phyloP scores from a whole-genome alignment of 2,113 vertebrate species.

The Emydura subglobosa region DNA sequence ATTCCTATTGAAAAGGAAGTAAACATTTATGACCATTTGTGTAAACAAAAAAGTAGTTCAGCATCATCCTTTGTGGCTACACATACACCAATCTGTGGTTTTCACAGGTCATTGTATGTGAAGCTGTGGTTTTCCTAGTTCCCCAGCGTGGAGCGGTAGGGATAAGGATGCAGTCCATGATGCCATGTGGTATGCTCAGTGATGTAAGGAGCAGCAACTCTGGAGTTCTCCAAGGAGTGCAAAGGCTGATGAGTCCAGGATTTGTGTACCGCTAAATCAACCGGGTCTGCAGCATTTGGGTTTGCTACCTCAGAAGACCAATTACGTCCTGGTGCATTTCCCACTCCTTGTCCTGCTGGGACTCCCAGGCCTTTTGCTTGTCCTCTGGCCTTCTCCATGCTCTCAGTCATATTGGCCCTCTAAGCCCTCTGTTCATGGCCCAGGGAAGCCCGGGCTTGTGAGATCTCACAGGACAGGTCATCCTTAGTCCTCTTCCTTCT shows the following conservation, averaged over 20 bases:
- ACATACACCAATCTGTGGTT: background rate
- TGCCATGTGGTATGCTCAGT: background rate
- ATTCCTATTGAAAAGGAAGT: no score
- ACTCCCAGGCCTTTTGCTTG: background rate
- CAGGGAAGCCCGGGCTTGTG: background rate
- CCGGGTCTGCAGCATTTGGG: background rate
- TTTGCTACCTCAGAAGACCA: background rate
- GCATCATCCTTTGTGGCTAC: background rate
- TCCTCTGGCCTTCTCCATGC: background rate
- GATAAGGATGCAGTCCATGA: background rate
- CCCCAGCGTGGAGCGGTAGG: background rate
- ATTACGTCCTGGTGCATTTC: background rate
- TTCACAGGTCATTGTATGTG: no score
- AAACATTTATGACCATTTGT: no score
- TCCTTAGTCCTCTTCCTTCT: background rate
- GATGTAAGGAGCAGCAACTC: background rate
- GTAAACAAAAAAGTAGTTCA: no score
- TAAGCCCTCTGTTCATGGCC: background rate
- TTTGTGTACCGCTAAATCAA: background rate
- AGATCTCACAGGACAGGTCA: background rate
- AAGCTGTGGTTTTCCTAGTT: background rate
- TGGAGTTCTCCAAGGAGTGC: background rate
- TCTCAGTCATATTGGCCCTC: background rate
- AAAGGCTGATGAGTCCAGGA: background rate
- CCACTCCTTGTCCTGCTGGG: background rate